Percentiles rank a stretch among this genome's conserved stretches.
Conservation (phyloP, 2,797 vertebrate genomes). For the Aythya fuligula region DNA sequence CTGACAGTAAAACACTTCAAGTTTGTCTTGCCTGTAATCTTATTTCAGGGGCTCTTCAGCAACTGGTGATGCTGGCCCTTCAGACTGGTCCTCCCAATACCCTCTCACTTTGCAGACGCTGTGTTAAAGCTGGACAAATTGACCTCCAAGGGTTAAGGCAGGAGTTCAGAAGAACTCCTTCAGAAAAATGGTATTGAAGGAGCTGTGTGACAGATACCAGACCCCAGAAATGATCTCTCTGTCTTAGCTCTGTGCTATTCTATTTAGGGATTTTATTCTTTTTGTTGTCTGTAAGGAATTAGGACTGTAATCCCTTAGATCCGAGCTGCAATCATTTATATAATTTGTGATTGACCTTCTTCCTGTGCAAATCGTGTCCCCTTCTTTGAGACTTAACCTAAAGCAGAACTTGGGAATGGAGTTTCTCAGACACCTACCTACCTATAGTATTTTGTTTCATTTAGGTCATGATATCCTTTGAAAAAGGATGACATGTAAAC, state of each 20-base stretch:
- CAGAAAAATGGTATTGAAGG: background rate
- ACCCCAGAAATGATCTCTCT: background rate
- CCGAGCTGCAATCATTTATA: background rate
- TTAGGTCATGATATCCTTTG: background rate
- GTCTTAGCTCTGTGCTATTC: background rate
- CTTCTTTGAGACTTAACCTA: constrained; percentile 9
- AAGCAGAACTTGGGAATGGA: background rate
- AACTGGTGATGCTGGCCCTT: background rate
- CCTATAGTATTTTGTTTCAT: background rate
- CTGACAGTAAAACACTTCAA: background rate
- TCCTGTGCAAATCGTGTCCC: constrained; percentile 80
- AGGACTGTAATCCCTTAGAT: background rate
- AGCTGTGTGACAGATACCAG: background rate
- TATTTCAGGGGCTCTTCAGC: background rate
- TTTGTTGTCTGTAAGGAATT: too few relatives aligned
- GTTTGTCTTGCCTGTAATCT: background rate
- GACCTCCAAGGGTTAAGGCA: background rate
- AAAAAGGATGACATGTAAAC: background rate
- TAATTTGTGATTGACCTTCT: constrained; percentile 36
- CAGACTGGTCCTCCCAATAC: background rate
- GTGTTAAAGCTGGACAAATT: background rate
- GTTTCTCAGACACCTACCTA: background rate
- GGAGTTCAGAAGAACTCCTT: background rate
- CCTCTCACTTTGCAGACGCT: background rate
- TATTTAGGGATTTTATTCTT: too few relatives aligned